Percentiles rank a stretch among this genome's conserved stretches.
Evolutionary conservation across 2,888 invertebrate genomes (phyloP).

Genomic region (Tenthredo notha): DNA sequence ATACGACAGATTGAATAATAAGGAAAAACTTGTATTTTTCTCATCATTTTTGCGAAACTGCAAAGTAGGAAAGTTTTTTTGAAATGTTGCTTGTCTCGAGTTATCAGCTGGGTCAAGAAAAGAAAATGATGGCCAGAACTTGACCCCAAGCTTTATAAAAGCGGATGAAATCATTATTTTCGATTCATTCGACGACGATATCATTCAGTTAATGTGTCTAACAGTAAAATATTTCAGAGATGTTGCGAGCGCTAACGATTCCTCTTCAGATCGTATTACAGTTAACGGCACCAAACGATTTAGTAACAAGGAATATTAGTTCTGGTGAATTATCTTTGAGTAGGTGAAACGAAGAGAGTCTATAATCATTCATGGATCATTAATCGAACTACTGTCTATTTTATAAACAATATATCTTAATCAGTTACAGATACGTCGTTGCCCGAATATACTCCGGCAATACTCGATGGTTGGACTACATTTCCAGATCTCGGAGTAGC

Average conservation of each 20-base stretch:
- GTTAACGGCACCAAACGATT: not conserved
- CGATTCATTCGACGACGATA: not conserved
- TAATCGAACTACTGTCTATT: not conserved
- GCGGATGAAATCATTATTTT: not conserved
- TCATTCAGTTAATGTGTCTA: not conserved
- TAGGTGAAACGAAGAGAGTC: not conserved
- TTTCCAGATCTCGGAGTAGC: too few species aligned
- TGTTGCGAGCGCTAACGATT: not conserved
- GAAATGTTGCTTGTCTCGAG: not conserved
- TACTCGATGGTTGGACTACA: not conserved
- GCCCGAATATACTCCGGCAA: not conserved
- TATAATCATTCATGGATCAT: not conserved
- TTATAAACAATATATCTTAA: not conserved
- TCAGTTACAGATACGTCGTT: not conserved
- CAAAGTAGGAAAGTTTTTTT: not conserved
- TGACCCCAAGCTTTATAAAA: not conserved
- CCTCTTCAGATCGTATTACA: not conserved
- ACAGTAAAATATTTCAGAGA: not conserved
- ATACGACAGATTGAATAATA: not conserved
- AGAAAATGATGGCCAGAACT: not conserved
- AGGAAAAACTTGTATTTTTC: not conserved
- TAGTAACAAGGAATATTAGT: not conserved
- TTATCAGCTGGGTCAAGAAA: not conserved
- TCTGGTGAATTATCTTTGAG: not conserved
- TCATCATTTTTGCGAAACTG: not conserved